phyloP scores from a whole-genome alignment of 2,888 invertebrate genomes.

The Mesorhabditis sp. region DNA sequence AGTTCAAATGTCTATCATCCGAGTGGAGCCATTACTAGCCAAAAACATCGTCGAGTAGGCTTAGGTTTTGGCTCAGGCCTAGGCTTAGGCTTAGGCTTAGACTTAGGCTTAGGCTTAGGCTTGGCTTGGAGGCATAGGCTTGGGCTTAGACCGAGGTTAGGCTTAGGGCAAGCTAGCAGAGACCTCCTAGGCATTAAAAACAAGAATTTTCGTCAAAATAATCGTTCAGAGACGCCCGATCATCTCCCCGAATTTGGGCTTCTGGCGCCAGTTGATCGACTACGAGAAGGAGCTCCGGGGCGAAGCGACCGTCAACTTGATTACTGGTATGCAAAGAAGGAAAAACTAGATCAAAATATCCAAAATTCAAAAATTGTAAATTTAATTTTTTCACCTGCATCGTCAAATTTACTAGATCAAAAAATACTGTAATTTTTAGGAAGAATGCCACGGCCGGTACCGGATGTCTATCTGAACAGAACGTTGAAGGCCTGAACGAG shows the following conservation, averaged over 20 bases:
- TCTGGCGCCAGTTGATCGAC: constrained; percentile 42
- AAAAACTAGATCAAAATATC: not conserved
- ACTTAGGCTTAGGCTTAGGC: not conserved
- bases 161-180: not conserved
- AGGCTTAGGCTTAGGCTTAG: not conserved
- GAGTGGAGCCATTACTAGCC: too few relatives aligned
- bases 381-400: not conserved
- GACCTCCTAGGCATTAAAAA: too few relatives aligned
- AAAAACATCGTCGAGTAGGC: too few relatives aligned
- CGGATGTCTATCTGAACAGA: constrained; percentile 45
- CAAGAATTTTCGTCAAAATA: too few relatives aligned
- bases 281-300: constrained; percentile 26
- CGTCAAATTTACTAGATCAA: not conserved
- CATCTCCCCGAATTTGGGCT: constrained; percentile 36
- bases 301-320: constrained; percentile 41
- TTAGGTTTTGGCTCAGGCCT: too few relatives aligned
- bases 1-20: too few relatives aligned
- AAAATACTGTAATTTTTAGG: constrained; percentile 13
- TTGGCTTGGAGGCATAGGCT: not conserved
- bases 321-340: constrained; percentile 25
- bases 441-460: constrained; percentile 43
- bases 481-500: constrained; percentile 12
- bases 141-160: not conserved
- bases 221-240: constrained; percentile 30
- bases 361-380: too few relatives aligned